These are phyloP conservation scores for Tinea semifulvella DNA, from an alignment of 2,888 invertebrate species.

Conservation along the genomic window DNA sequence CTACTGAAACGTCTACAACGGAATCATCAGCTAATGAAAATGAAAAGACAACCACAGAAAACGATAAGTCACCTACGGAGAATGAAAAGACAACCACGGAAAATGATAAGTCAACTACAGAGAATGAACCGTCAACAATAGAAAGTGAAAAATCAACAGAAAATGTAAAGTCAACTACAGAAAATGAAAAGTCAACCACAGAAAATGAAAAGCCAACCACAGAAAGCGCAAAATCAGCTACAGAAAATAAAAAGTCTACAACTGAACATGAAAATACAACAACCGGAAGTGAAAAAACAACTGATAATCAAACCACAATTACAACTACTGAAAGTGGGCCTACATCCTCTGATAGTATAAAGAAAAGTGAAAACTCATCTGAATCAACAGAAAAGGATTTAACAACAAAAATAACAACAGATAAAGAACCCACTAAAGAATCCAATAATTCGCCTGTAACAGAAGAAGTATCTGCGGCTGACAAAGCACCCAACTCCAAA, in stretches of 20 bases:
- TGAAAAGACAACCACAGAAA: slow-evolving; percentile 17
- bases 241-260: slow-evolving; percentile 14
- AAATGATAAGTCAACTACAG: slow-evolving; percentile 15
- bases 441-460: too few species aligned
- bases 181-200: slow-evolving; percentile 4
- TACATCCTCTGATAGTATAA: too few species aligned
- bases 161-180: neutral
- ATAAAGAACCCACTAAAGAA: too few species aligned
- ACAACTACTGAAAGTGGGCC: too few species aligned
- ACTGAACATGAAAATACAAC: slow-evolving; percentile 16
- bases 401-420: too few species aligned
- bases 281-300: neutral
- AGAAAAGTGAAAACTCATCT: too few species aligned
- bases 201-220: slow-evolving; percentile 14
- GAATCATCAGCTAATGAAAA: slow-evolving; percentile 15
- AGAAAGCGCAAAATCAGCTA: slow-evolving; percentile 16
- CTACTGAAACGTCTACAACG: slow-evolving; percentile 3
- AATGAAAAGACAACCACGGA: neutral
- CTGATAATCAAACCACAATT: too few species aligned
- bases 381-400: too few species aligned
- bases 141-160: slow-evolving; percentile 9
- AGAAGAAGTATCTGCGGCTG: too few species aligned
- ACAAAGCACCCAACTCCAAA: neutral
- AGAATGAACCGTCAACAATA: neutral
- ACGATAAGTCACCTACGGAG: neutral